Evolutionary conservation across 2,113 vertebrate genomes (phyloP).

Genomic region (Oryzias melastigma): DNA sequence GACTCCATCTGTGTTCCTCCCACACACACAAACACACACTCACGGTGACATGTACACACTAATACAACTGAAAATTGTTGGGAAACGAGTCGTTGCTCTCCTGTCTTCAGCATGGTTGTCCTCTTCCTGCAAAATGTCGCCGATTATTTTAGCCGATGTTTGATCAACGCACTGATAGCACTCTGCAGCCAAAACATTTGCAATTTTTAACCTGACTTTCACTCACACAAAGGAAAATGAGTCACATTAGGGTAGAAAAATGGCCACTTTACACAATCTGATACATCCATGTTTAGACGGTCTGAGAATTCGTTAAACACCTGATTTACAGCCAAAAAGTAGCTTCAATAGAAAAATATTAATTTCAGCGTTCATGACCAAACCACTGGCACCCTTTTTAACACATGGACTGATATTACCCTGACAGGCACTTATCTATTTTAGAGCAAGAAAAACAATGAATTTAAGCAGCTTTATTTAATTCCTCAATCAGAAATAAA

Average conservation of each 20-base stretch:
- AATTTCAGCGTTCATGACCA: slow-evolving; percentile 49
- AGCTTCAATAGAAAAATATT: slow-evolving; percentile 48
- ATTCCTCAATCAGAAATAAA: not conserved
- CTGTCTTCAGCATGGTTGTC: slow-evolving; percentile 74
- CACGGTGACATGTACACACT: slow-evolving; percentile 25
- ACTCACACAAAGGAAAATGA: too few species aligned
- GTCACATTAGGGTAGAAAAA: too few species aligned
- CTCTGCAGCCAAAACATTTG: slow-evolving; percentile 41
- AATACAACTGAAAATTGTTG: slow-evolving; percentile 51
- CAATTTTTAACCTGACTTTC: not conserved
- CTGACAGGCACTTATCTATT: not conserved
- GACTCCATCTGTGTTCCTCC: slow-evolving; percentile 45
- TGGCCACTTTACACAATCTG: too few species aligned
- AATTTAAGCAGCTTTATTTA: slow-evolving; percentile 3
- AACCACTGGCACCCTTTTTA: slow-evolving; percentile 23
- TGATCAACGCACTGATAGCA: slow-evolving; percentile 61
- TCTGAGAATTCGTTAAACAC: slow-evolving; percentile 49
- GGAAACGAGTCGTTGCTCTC: slow-evolving; percentile 73
- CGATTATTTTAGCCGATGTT: slow-evolving; percentile 65
- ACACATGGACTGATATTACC: not conserved
- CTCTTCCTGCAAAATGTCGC: slow-evolving; percentile 58
- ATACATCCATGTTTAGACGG: not conserved
- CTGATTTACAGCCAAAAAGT: slow-evolving; percentile 58
- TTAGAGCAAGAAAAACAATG: not conserved
- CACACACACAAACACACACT: slow-evolving; percentile 31